Percentiles rank a stretch among this genome's conserved stretches.
Conservation (phyloP, 2,888 invertebrate genomes). For the Notodonta dromedarius region DNA sequence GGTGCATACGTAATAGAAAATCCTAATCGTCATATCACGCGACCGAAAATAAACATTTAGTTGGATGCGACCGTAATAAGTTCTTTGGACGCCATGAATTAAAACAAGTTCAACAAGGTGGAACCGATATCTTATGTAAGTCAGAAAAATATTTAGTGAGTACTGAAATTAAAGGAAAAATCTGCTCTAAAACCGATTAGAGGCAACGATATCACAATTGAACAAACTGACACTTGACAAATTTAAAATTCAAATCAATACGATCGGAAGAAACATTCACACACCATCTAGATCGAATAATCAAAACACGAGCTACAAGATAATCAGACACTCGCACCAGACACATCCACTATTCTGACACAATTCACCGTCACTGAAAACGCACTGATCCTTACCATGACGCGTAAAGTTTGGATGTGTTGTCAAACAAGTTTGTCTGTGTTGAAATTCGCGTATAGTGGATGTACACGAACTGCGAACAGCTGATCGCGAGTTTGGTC, state of each 20-base stretch:
- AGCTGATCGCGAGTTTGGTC: constrained; percentile 68
- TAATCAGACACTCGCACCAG: constrained; percentile 49
- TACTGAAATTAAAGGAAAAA: constrained; percentile 18
- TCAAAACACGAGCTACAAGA: constrained; percentile 31
- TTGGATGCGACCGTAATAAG: constrained; percentile 13
- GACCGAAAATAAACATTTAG: constrained; percentile 19
- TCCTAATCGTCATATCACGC: constrained; percentile 10
- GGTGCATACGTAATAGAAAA: constrained; percentile 11
- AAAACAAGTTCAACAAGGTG: constrained; percentile 30
- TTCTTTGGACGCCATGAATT: constrained; percentile 24
- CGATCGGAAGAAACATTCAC: constrained; percentile 20
- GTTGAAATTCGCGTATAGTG: constrained; percentile 41
- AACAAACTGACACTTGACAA: constrained; percentile 14
- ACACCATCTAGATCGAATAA: constrained; percentile 18
- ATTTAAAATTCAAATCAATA: constrained; percentile 16
- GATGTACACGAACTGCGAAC: constrained; percentile 50
- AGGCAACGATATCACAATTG: constrained; percentile 15
- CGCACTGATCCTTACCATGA: constrained; percentile 75
- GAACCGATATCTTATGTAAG: constrained; percentile 36
- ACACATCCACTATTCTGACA: constrained; percentile 56
- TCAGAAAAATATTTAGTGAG: constrained; percentile 28
- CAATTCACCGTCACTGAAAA: constrained; percentile 62
- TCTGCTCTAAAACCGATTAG: constrained; percentile 19
- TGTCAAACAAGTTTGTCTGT: constrained; percentile 54
- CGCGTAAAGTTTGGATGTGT: constrained; percentile 53